Evolutionary conservation across 2,797 vertebrate species (phyloP).

Genomic region (Falco naumanni): DNA sequence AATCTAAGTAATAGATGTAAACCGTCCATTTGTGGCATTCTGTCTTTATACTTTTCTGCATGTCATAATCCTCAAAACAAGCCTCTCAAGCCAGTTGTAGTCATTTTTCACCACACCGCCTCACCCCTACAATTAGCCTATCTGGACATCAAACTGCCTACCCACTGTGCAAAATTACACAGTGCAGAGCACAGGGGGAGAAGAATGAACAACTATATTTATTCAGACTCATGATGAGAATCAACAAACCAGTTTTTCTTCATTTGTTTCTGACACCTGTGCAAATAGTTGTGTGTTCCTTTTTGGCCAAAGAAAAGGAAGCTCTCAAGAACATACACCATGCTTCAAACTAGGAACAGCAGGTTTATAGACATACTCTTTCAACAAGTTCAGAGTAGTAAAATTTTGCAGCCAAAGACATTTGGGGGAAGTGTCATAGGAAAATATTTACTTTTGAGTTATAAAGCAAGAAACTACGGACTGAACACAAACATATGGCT

Average conservation of each 20-base stretch:
- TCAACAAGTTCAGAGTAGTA: background rate
- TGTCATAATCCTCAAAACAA: background rate
- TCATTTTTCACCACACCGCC: background rate
- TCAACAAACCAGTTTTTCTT: slow-evolving; percentile 69
- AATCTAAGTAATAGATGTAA: background rate
- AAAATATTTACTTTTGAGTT: background rate
- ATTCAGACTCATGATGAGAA: background rate
- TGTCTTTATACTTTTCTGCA: background rate
- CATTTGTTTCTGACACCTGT: slow-evolving; percentile 32
- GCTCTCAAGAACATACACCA: background rate
- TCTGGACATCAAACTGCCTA: background rate
- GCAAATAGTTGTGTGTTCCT: slow-evolving; percentile 5
- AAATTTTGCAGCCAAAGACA: background rate
- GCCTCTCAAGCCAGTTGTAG: background rate
- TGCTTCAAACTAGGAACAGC: background rate
- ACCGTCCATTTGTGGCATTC: background rate
- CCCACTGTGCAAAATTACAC: background rate
- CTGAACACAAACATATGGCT: background rate
- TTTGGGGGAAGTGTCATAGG: background rate
- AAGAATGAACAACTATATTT: background rate
- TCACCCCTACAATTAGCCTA: background rate
- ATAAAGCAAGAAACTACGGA: background rate
- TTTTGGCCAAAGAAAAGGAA: background rate
- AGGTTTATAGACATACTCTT: background rate
- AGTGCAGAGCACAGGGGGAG: background rate